Base-by-base conservation (phyloP, 1,140 invertebrate genomes). In the Pachyrhynchus sulphureomaculatus region DNA sequence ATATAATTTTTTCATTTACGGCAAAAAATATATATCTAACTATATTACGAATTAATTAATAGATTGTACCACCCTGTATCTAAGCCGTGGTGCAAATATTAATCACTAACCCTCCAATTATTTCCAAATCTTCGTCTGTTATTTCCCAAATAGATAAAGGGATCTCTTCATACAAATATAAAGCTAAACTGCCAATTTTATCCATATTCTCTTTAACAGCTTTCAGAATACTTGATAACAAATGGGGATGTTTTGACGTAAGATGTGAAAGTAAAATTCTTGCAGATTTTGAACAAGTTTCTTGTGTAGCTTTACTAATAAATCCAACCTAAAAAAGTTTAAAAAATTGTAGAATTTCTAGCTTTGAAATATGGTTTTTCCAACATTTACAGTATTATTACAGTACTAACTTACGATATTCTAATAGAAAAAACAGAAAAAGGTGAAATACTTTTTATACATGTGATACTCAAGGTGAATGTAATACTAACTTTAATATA, bases 131-230 rank as follows among this genome's bases (percentile, higher is more conserved):
- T 33, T 82, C 78, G 48, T 87, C 83, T 17, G 72, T 79, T 1
- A 88, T 85, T 33, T 81, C 76, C 90, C 91, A 93, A 23, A 81
- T 78, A 26, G 84, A 76, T 36, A 92, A 79, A 5, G 87, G 88
- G 33, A 93, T 70, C 37, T 89, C 87, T 68, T 85, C 86, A 51
- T 91, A 90, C 20, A 93, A 76, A 77, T 90, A 91, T 1, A 90
- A 72, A 51, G 84, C 81, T 47, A 87, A 72, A 80, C 83, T 58
- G 41, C 86, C 86, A 33, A 86, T 80, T 49, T 84, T 80, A 8
- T 78, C 74, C 61, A 90, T 85, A 68, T 86, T 85, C 9, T 84
- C 79, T 64, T 82, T 84, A 3, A 90, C 69, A 68, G 81, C 79
- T 13, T 80, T 68, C 29, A 92, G 75, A 33, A 93, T 79, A 62